These are phyloP conservation scores for Podilymbus podiceps DNA, from an alignment of 2,113 vertebrate genomes.

Conservation along the genomic window DNA sequence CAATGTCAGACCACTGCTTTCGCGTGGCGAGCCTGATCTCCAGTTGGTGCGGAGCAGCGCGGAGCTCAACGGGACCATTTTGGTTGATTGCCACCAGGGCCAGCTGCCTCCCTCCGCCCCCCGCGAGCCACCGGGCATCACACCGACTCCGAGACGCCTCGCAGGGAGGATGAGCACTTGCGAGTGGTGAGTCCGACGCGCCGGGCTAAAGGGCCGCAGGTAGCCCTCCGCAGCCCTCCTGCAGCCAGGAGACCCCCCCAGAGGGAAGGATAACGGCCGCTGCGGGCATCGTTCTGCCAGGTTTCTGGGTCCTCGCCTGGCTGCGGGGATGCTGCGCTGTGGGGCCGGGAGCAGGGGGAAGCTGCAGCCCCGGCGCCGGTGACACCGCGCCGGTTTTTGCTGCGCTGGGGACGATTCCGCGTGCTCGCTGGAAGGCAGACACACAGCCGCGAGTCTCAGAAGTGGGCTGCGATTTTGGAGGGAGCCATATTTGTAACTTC, in stretches of 20 bases:
- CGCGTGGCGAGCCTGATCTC: fast-evolving
- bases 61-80: neutral
- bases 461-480: neutral
- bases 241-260: neutral
- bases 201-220: fast-evolving
- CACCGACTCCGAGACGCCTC: fast-evolving
- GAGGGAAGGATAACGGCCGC: neutral
- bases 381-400: fast-evolving
- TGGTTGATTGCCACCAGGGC: neutral
- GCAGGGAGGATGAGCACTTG: neutral
- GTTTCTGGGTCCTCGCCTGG: neutral
- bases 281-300: neutral
- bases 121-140: neutral
- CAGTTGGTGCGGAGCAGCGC: fast-evolving
- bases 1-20: fast-evolving
- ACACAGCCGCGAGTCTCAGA: fast-evolving
- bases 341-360: neutral
- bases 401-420: fast-evolving
- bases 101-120: neutral
- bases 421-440: neutral
- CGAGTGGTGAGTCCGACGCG: neutral
- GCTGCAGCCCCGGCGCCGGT: neutral
- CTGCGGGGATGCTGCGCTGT: neutral
- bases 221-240: neutral
- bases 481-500: fast-evolving